These are phyloP conservation scores for Drosophila melanica DNA, from an alignment of 1,140 invertebrate genomes.

Conservation along the genomic window DNA sequence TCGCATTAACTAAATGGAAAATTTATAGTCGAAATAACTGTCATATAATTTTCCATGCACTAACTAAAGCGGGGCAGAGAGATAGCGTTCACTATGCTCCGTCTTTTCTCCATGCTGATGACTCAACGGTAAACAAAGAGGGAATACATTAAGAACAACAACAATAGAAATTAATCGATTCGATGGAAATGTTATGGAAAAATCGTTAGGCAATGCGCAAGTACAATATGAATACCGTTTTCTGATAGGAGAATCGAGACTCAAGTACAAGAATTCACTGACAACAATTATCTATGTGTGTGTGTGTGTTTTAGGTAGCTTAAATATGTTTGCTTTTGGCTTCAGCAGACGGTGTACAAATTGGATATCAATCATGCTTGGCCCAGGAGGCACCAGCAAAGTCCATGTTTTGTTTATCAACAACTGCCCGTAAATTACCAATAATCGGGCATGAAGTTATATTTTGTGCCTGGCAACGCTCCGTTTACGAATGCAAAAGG, in stretches of 20 bases:
- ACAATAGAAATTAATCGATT: constrained; percentile 49
- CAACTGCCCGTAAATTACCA: background rate
- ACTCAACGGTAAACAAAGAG: constrained; percentile 49
- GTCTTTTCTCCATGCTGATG: constrained; percentile 18
- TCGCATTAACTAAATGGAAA: constrained; percentile 22
- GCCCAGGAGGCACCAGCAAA: constrained; percentile 11
- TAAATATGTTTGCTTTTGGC: constrained; percentile 3
- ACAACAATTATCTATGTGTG: background rate
- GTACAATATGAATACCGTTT: constrained; percentile 18
- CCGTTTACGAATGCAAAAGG: constrained; percentile 45
- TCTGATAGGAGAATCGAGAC: constrained; percentile 30
- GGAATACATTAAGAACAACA: constrained; percentile 28
- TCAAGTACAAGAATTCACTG: background rate
- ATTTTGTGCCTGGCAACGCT: constrained; percentile 41
- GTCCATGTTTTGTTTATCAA: constrained; percentile 51
- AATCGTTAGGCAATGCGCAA: constrained; percentile 39
- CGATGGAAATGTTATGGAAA: constrained; percentile 55
- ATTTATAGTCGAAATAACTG: constrained; percentile 3
- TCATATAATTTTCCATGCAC: constrained; percentile 9
- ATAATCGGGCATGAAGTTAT: constrained; percentile 14
- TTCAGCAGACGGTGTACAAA: constrained; percentile 18
- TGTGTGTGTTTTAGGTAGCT: background rate
- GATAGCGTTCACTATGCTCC: too few relatives aligned
- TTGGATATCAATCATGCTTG: constrained; percentile 33
- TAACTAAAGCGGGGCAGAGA: too few relatives aligned